Base-by-base conservation (phyloP, 2,113 vertebrate species). In the Arothron firmamentum region DNA sequence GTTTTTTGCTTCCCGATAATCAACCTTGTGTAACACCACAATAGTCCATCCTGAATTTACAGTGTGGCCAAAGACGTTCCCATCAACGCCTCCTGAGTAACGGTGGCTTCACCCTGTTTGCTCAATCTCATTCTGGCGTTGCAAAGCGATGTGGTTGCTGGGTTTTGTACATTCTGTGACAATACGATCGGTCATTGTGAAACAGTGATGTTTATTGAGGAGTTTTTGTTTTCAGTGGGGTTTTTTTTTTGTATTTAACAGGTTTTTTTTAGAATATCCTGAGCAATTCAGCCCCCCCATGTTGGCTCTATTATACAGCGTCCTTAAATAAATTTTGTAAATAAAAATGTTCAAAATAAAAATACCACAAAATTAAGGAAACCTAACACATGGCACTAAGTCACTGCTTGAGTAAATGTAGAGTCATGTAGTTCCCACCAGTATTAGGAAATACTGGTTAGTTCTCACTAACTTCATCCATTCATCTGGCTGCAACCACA, bases 401-500 rank as follows among this genome's bases (percentile, higher is more conserved):
- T 1, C 11, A 38, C 9, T 18, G n/a, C 0, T 15, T 31, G 18
- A 21, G 25, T 20, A 16, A 13, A 17, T 46, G 11, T 31, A 19
- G 20, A 17, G 4, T 45, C 13, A 45, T 45, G 43, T 3, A 17
- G 13, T 2, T 19, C 13, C 13, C n/a, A 18, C n/a, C 12, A 1
- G 2, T 20, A 4, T 52, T 14, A 41, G 5, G 16, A 25, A 45
- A 57, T 14, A n/a, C 14, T 46, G n/a, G 20, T 57, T 6, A 25
- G 41, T 38, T 41, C 47, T 67, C 52, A 63, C 15, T 59, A 52
- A 14, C 3, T 28, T 2, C 19, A 16, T 21, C 15, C 43, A 50
- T 57, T 54, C 52, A 57, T 45, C 23, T 11, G 51, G 34, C 51
- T 23, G 45, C 43, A 46, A 54, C 10, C 14, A 15, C 55, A 15